A percentile compares a stretch with the other conserved stretches of the same genome.
These are phyloP conservation scores for Crotalus helleri DNA, from an alignment of 2,113 vertebrate species.

Conservation along the genomic window DNA sequence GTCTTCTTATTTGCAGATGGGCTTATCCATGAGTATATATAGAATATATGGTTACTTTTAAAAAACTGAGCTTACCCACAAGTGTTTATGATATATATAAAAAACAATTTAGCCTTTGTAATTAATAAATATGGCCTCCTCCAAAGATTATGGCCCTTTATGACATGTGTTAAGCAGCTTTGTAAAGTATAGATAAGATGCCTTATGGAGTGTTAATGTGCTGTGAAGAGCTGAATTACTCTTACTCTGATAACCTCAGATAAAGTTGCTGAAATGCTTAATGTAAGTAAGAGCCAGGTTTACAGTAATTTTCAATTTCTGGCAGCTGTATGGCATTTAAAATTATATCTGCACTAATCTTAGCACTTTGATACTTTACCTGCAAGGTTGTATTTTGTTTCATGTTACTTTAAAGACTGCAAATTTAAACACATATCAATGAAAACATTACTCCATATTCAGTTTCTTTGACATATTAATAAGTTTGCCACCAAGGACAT, in stretches of 20 bases:
- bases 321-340: background rate
- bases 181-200: constrained; percentile 1
- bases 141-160: background rate
- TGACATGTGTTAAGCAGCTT: constrained; percentile 7
- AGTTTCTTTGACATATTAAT: background rate
- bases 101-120: background rate
- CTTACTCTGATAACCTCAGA: background rate
- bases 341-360: background rate
- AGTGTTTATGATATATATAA: background rate
- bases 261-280: constrained; percentile 9
- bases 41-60: background rate
- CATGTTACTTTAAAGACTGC: background rate
- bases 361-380: background rate
- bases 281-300: background rate
- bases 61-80: background rate
- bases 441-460: background rate
- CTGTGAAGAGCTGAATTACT: constrained; percentile 4
- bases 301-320: background rate
- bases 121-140: background rate
- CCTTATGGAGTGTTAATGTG: constrained; percentile 1
- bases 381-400: background rate
- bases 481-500: background rate
- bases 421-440: background rate
- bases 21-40: background rate
- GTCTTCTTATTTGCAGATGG: background rate